Base-by-base conservation (phyloP, 2,113 vertebrate species). In the Ptilonorhynchus violaceus region DNA sequence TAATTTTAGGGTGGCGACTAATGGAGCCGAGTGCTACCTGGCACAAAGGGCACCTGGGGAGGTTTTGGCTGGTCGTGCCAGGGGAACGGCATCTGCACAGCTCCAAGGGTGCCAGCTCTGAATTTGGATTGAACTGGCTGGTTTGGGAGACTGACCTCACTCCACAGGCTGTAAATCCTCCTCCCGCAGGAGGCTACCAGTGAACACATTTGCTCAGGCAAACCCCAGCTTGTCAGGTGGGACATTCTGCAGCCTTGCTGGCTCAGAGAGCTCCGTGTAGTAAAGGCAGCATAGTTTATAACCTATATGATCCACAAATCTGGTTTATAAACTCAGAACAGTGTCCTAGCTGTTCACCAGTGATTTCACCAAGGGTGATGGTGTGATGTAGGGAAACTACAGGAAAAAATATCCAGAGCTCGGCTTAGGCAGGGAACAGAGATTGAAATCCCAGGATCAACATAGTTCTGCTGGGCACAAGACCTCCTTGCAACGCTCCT, bases 21-120 rank as follows among this genome's bases (percentile, higher is more conserved):
- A 95, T 10, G 59, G 78, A 89, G 68, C 39, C 33, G 28, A 79
- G 66, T 2, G 0, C 22, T 62, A 93, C 93, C 94, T 89, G 84
- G 95, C 76, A 68, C 77, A 28, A 67, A 59, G 83, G 67, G 93
- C 42, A 96, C n/a, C 28, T 10, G 19, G 39, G 35, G 50, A 93
- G 8, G 37, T 53, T 86, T 78, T 4, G 1, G 73, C 49, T 74
- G 41, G 14, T 66, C 0, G 2, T 67, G 80, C 64, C 91, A 95
- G 60, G 52, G 30, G 39, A 47, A 77, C 0, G 0, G 62, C 1
- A 3, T 35, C 82, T 73, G 50, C 4, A 2, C 1, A 39, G 35
- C n/a, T 80, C 30, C 0, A 0, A 39, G 41, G 42, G 31, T 68
- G 88, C 62, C 85, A 93, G 67, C 46, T 92, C 68, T 4, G 3